These are phyloP conservation scores for Eubucco bourcierii DNA, from an alignment of 2,113 vertebrate species.

Conservation along the genomic window DNA sequence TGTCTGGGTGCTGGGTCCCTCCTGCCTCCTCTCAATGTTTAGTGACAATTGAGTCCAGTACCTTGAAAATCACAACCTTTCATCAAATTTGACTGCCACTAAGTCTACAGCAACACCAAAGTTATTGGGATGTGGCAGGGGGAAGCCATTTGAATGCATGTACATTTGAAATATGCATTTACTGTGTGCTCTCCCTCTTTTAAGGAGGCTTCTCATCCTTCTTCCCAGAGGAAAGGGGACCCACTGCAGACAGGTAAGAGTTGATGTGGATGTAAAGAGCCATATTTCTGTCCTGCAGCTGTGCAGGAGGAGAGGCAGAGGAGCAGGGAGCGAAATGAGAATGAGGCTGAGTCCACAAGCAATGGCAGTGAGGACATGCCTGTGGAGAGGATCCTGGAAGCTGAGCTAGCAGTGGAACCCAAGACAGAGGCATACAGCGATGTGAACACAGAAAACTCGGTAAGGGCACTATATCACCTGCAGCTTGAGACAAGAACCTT, in stretches of 20 bases:
- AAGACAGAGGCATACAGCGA: conserved; percentile 88
- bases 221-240: neutral
- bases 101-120: neutral
- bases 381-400: conserved; percentile 94
- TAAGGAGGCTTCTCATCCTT: neutral
- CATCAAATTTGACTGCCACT: neutral
- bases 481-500: neutral
- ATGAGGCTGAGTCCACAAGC: conserved; percentile 83
- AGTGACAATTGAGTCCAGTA: neutral
- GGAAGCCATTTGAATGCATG: neutral
- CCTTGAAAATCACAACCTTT: neutral
- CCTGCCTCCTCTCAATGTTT: neutral
- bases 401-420: conserved; percentile 92
- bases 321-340: conserved; percentile 88
- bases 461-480: conserved; percentile 45
- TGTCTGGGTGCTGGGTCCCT: neutral
- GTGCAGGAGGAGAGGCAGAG: conserved; percentile 96
- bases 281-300: conserved; percentile 67
- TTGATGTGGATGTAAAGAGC: neutral
- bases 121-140: neutral
- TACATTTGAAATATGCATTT: neutral
- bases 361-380: conserved; percentile 91
- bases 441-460: conserved; percentile 83
- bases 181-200: neutral
- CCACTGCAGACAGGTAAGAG: neutral